Evolutionary conservation across 2,888 invertebrate species (phyloP), one percentile per base, ranked within the genome.

Genomic region (Cheilosia urbana): DNA sequence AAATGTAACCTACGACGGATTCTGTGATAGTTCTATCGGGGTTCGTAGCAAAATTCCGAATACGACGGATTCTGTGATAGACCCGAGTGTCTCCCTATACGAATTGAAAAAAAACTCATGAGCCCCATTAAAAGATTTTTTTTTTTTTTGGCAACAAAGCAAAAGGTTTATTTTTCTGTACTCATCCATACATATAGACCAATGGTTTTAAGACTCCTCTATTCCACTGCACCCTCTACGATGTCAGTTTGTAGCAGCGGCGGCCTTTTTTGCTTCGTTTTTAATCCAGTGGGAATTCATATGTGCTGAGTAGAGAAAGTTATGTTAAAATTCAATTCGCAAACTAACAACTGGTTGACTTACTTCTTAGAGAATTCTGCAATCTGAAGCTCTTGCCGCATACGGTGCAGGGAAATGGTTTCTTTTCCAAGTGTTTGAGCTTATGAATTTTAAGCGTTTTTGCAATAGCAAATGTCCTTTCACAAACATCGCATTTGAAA

Each of bases 401-500:
- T 21, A 80, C n/a, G 3, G 34, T 62, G 24, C 84, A 84, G 1
- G 6, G 11, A 51, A 42, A 49, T 55, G 71, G 65, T 17, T 75
- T 75, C 4, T 51, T 57, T 4, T 60, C 65, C 7, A 60, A 9
- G 34, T 84, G 84, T 9, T 40, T 75, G 2, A 62, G 5, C 24
- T 17, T 71, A 24, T 84, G 84, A 3, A 21, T 69, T 19, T 55
- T 75, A 0, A 84, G 55, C 11, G 65, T 34, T 55, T 79, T 75
- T 0, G 15, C 21, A 2, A 79, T 75, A 15, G 79, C 73, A 47
- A 79, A 84, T 0, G 9, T 69, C 24, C 55, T 75, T 13, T 34
- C 53, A 17, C 84, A 84, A 5, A 66, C 13, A 13, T 71, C 60
- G 7, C 84, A 84, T 49, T 71, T 49, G 24, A 63, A 47, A 1